These are phyloP conservation scores for Epinephelus fuscoguttatus DNA, from an alignment of 2,113 vertebrate genomes.

Conservation along the genomic window DNA sequence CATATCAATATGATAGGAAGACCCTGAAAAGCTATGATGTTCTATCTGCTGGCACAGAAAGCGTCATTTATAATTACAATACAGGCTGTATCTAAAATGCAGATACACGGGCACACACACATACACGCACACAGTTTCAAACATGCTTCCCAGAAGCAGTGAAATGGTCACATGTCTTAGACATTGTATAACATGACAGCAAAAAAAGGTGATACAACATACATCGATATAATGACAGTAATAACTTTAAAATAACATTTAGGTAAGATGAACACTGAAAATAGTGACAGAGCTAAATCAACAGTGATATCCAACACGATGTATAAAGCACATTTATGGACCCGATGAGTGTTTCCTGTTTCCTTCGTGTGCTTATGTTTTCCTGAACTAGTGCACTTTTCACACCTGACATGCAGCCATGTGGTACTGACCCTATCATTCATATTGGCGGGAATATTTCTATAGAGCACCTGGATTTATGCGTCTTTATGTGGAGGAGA, in stretches of 20 bases:
- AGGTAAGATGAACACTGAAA: slow-evolving; percentile 67
- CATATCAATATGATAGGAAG: slow-evolving; percentile 82
- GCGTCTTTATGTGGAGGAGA: neutral
- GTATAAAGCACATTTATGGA: slow-evolving; percentile 53
- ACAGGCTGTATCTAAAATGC: slow-evolving; percentile 70
- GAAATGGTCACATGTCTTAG: slow-evolving; percentile 92
- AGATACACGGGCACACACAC: slow-evolving; percentile 62
- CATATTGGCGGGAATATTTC: neutral
- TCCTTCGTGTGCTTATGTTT: slow-evolving; percentile 43
- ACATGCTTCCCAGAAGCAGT: slow-evolving; percentile 97
- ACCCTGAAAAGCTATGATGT: slow-evolving; percentile 75
- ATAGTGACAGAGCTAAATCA: slow-evolving; percentile 57
- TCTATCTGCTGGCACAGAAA: slow-evolving; percentile 75
- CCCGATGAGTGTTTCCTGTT: slow-evolving; percentile 43
- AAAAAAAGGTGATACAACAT: slow-evolving; percentile 61
- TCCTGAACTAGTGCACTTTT: slow-evolving; percentile 41
- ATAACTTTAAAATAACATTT: slow-evolving; percentile 72
- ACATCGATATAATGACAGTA: slow-evolving; percentile 66
- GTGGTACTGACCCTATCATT: slow-evolving; percentile 46
- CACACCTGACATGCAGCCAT: slow-evolving; percentile 35
- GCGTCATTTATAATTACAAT: slow-evolving; percentile 81
- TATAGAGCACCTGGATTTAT: neutral
- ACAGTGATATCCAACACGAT: slow-evolving; percentile 61
- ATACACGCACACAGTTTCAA: slow-evolving; percentile 78
- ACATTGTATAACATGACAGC: slow-evolving; percentile 85